These are phyloP conservation scores for Lepidurus couesii DNA, from an alignment of 1,140 invertebrate species.

Conservation along the genomic window DNA sequence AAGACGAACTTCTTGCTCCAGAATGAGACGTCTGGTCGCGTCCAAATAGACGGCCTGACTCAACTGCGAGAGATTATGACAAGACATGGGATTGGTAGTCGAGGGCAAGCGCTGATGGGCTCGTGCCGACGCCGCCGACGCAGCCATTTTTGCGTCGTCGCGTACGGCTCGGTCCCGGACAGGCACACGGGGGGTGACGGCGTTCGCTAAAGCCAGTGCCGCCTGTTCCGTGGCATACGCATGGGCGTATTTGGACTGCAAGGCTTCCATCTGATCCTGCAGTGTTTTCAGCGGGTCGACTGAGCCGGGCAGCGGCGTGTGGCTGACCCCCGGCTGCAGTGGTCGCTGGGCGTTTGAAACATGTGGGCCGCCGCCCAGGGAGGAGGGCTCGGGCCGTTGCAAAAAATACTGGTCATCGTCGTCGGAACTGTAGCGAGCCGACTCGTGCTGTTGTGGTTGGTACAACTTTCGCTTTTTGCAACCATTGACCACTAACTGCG, in stretches of 20 bases:
- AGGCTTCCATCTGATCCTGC: conserved; percentile 33
- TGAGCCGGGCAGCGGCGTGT: background rate
- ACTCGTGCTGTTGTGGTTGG: conserved; percentile 86
- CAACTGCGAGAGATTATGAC: conserved; percentile 29
- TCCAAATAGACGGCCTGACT: conserved; percentile 51
- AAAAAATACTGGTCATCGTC: background rate
- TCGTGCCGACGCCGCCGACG: conserved; percentile 7
- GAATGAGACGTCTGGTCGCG: conserved; percentile 62
- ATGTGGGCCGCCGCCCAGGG: background rate
- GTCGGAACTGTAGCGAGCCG: conserved; percentile 35
- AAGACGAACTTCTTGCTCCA: conserved; percentile 66
- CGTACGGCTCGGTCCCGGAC: conserved; percentile 30
- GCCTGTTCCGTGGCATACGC: background rate
- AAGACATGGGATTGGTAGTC: conserved; percentile 25
- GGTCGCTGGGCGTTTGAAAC: background rate
- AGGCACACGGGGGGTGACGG: conserved; percentile 8
- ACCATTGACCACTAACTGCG: conserved; percentile 46
- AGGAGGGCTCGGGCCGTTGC: background rate
- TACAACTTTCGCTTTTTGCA: conserved; percentile 96
- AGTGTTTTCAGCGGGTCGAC: conserved; percentile 29
- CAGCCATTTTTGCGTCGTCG: background rate
- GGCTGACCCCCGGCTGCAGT: background rate
- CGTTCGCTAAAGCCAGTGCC: conserved; percentile 19
- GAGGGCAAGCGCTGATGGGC: conserved; percentile 16
- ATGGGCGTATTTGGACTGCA: conserved; percentile 28